These are phyloP conservation scores for Australoheros facetus DNA, from an alignment of 2,797 vertebrate genomes.

Conservation along the genomic window DNA sequence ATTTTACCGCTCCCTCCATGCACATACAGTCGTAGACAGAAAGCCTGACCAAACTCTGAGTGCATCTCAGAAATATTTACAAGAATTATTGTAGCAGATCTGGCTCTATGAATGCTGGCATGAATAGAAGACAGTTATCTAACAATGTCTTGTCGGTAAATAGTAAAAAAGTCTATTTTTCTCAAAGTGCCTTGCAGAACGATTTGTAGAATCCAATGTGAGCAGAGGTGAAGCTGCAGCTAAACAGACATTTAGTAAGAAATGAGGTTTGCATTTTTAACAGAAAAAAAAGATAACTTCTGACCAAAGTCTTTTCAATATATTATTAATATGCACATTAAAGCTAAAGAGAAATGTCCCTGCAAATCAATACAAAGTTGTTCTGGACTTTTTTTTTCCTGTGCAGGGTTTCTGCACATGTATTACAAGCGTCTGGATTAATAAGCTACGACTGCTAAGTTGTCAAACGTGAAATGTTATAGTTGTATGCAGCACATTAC, in stretches of 20 bases:
- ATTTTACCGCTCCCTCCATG: background rate
- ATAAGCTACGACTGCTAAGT: background rate
- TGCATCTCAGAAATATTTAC: background rate
- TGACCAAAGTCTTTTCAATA: background rate
- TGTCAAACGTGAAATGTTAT: background rate
- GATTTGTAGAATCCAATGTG: background rate
- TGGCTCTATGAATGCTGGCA: background rate
- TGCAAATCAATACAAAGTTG: background rate
- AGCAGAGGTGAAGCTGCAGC: background rate
- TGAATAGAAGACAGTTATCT: background rate
- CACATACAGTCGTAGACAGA: background rate
- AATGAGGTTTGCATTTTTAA: background rate
- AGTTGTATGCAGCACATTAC: background rate
- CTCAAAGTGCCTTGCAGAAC: background rate
- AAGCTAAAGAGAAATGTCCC: background rate
- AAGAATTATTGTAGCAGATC: background rate
- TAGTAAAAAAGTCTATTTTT: background rate
- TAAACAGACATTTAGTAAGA: background rate
- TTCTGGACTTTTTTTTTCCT: background rate
- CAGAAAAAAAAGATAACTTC: background rate
- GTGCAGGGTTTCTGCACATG: background rate
- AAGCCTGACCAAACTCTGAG: background rate
- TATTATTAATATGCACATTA: background rate
- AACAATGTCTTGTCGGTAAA: background rate
- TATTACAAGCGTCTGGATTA: background rate